Evolutionary conservation across 2,113 vertebrate species (phyloP).

Genomic region (Ancistrus triradiatus): DNA sequence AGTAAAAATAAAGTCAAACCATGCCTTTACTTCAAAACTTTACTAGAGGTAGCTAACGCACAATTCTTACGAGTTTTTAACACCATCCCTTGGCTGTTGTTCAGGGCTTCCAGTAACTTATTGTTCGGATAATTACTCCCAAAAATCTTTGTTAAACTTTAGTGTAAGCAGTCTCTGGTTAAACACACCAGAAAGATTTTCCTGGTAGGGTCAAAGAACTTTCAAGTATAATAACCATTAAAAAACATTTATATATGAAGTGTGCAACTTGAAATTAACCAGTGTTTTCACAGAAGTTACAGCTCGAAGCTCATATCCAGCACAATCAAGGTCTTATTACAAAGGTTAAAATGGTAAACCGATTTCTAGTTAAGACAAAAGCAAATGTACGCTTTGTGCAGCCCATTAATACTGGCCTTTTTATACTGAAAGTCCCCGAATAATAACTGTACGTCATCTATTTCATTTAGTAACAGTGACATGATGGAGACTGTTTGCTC

Average conservation of each 20-base stretch:
- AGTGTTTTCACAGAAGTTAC: too few relatives aligned
- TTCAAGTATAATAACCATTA: too few relatives aligned
- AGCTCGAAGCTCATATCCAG: background rate
- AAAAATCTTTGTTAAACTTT: slow-evolving; percentile 2
- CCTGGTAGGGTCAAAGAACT: background rate
- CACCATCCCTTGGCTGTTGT: slow-evolving; percentile 29
- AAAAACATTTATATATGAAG: slow-evolving; percentile 6
- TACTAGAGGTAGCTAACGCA: slow-evolving; percentile 16
- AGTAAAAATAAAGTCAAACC: slow-evolving; percentile 50
- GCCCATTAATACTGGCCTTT: too few relatives aligned
- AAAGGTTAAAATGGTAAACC: background rate
- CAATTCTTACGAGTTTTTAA: background rate
- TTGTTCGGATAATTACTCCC: background rate
- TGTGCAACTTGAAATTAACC: slow-evolving; percentile 1
- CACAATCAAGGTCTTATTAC: too few relatives aligned
- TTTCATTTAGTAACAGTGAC: slow-evolving; percentile 1
- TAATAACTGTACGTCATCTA: too few relatives aligned
- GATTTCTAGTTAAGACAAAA: too few relatives aligned
- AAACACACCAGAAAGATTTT: background rate
- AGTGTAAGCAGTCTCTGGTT: slow-evolving; percentile 39
- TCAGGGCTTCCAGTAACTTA: slow-evolving; percentile 38
- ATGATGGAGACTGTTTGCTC: too few relatives aligned
- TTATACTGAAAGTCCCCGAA: slow-evolving; percentile 23
- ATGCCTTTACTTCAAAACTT: slow-evolving; percentile 40
- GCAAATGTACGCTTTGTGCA: too few relatives aligned